Percentiles rank a stretch among this genome's conserved stretches.
Conservation (phyloP, 2,113 vertebrate genomes). For the Zeus faber region DNA sequence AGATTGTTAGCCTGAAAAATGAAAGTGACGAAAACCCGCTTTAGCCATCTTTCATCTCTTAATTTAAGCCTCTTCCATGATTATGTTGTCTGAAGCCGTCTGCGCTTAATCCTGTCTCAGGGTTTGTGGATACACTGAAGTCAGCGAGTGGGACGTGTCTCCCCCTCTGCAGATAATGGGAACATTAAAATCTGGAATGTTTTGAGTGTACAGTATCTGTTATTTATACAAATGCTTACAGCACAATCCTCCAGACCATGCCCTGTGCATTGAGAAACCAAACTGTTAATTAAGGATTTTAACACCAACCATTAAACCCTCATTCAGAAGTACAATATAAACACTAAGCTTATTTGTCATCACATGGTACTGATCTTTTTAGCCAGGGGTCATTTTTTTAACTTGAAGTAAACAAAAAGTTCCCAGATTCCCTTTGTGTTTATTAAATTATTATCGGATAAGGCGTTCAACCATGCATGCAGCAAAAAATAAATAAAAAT, state of each 20-base stretch:
- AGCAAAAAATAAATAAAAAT: no score
- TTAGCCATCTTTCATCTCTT: constrained; percentile 27
- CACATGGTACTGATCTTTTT: no score
- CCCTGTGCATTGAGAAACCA: constrained; percentile 17
- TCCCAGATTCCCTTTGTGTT: no score
- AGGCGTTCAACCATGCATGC: no score
- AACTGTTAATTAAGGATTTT: no score
- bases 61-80: constrained; percentile 27
- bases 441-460: no score
- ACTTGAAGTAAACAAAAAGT: no score
- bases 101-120: background rate
- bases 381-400: no score
- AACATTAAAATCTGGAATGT: constrained; percentile 58
- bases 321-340: no score
- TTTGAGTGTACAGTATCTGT: constrained; percentile 40
- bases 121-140: background rate
- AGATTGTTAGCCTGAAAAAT: constrained; percentile 1
- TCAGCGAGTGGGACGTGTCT: background rate
- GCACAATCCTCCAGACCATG: constrained; percentile 19
- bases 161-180: constrained; percentile 53
- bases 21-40: background rate
- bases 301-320: no score
- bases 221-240: constrained; percentile 46
- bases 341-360: no score
- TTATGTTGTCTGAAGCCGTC: constrained; percentile 19